Evolutionary conservation across 1,140 invertebrate species (phyloP).

Genomic region (Aphelenchoides besseyi): DNA sequence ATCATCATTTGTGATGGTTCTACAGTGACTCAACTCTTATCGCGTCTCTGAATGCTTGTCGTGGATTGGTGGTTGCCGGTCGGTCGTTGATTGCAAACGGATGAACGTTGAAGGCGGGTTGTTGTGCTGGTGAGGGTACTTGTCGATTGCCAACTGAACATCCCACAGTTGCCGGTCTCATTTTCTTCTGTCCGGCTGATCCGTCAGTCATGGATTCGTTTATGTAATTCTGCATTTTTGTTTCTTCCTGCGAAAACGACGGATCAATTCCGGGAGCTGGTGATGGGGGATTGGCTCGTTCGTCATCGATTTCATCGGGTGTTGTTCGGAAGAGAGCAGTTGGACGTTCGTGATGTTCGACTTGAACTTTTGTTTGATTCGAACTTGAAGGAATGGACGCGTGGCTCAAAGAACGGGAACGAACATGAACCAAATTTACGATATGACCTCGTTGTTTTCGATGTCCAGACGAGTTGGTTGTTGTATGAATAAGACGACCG

Average conservation of each 20-base stretch:
- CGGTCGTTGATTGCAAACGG: constrained; percentile 16
- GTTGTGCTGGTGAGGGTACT: neutral
- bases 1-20: too few relatives aligned
- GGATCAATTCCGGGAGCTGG: constrained; percentile 13
- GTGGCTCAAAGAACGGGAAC: constrained; percentile 49
- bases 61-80: constrained; percentile 11
- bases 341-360: constrained; percentile 31
- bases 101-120: neutral
- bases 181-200: neutral
- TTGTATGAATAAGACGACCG: constrained; percentile 25
- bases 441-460: constrained; percentile 32
- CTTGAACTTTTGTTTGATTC: constrained; percentile 15
- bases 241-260: neutral
- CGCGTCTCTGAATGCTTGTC: neutral
- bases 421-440: constrained; percentile 52
- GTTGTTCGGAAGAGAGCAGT: constrained; percentile 32
- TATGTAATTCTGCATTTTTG: neutral
- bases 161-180: neutral
- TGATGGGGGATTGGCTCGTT: neutral
- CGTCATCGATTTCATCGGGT: neutral
- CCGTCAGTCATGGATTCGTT: neutral
- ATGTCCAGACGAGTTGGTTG: neutral
- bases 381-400: constrained; percentile 35
- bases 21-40: constrained; percentile 19
- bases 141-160: neutral